These are phyloP conservation scores for Capitulum mitella DNA, from an alignment of 2,888 invertebrate species.

Conservation along the genomic window DNA sequence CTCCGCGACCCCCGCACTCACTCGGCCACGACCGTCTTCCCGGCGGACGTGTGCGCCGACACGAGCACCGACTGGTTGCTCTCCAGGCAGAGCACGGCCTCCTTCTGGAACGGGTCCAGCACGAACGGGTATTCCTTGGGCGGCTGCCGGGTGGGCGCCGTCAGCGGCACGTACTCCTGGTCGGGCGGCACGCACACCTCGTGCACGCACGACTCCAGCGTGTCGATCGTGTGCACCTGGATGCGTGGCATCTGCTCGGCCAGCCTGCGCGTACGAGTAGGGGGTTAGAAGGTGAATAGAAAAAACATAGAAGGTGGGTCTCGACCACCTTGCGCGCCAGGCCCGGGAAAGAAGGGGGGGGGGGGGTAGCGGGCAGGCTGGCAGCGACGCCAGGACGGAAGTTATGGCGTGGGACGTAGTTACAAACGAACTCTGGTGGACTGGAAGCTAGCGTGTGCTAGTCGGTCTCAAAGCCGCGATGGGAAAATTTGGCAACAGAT, in stretches of 20 bases:
- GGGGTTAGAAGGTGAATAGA: not conserved
- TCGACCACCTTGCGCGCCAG: too few relatives aligned
- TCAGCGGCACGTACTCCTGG: conserved; percentile 62
- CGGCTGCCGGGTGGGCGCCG: conserved; percentile 58
- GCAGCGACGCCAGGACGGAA: too few relatives aligned
- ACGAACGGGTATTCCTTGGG: conserved; percentile 90
- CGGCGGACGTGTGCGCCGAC: conserved; percentile 98
- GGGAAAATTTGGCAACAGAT: too few relatives aligned
- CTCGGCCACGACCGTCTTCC: conserved; percentile 96
- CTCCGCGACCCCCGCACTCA: too few relatives aligned
- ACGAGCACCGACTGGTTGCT: conserved; percentile 97
- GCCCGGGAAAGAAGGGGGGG: too few relatives aligned
- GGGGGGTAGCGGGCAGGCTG: too few relatives aligned
- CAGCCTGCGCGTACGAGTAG: not conserved
- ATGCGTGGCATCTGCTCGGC: conserved; percentile 57
- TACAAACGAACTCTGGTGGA: too few relatives aligned
- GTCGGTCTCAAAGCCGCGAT: too few relatives aligned
- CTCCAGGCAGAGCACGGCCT: conserved; percentile 91
- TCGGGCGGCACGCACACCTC: conserved; percentile 92
- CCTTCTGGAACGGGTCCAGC: conserved; percentile 95
- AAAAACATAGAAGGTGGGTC: too few relatives aligned
- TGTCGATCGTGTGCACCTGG: conserved; percentile 77
- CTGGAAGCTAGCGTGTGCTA: too few relatives aligned
- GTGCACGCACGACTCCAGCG: conserved; percentile 87
- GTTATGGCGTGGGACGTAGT: too few relatives aligned